Evolutionary conservation across 2,888 invertebrate species (phyloP).

Genomic region (Toxonevra muliebris): DNA sequence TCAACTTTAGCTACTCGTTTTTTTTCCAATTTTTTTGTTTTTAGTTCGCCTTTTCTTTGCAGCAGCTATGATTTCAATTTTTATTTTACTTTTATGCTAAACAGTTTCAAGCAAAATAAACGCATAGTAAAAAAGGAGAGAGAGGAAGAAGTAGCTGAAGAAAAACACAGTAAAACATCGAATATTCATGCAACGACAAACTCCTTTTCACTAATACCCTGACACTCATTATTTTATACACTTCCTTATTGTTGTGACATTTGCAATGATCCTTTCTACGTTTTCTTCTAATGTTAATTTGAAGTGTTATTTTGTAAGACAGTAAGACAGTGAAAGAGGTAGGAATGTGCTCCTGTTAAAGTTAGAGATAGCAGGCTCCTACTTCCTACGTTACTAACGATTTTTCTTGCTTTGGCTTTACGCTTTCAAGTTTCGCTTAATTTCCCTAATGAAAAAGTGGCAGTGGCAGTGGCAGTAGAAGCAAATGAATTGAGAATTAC

Average conservation of each 20-base stretch:
- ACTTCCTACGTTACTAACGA: too few relatives aligned
- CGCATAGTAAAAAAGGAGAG: constrained; percentile 25
- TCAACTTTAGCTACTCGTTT: constrained; percentile 21
- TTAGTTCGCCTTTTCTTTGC: not conserved
- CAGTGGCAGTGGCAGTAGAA: not conserved
- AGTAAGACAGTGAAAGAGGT: too few relatives aligned
- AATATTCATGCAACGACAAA: too few relatives aligned
- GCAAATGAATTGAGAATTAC: not conserved
- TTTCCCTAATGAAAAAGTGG: constrained; percentile 20
- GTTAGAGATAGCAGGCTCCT: too few relatives aligned
- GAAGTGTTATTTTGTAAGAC: too few relatives aligned
- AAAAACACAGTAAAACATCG: constrained; percentile 9
- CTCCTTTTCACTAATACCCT: too few relatives aligned
- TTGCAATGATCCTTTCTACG: too few relatives aligned
- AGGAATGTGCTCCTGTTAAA: too few relatives aligned
- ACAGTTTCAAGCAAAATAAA: constrained; percentile 27
- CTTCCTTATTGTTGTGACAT: too few relatives aligned
- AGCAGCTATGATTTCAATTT: constrained; percentile 26
- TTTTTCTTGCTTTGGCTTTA: too few relatives aligned
- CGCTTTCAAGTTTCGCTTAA: not conserved
- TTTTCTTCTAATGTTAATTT: too few relatives aligned
- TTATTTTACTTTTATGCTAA: constrained; percentile 45
- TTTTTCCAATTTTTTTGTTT: constrained; percentile 2
- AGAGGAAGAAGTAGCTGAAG: constrained; percentile 17
- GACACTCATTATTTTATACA: too few relatives aligned